Conservation (phyloP, 2,888 invertebrate genomes). For the Lasioglossum calceatum region DNA sequence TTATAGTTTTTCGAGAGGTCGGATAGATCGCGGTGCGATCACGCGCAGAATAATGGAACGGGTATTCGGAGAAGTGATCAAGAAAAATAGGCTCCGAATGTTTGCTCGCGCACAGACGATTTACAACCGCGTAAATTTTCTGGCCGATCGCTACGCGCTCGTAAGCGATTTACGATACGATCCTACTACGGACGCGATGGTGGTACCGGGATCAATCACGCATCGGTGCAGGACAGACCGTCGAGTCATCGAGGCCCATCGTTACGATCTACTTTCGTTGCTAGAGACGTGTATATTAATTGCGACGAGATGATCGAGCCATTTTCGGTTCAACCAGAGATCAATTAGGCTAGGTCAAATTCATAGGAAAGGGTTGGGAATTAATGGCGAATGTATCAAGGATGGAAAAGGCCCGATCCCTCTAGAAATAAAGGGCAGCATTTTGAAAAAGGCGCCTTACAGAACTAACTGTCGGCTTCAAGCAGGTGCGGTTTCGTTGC, state of each 20-base stretch:
- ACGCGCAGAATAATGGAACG: constrained; percentile 23
- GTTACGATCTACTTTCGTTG: neutral
- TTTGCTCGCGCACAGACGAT: constrained; percentile 58
- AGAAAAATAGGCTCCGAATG: constrained; percentile 45
- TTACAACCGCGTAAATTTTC: constrained; percentile 68
- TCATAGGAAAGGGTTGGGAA: neutral
- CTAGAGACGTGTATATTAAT: constrained; percentile 1
- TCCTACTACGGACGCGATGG: constrained; percentile 42
- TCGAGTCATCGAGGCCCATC: neutral
- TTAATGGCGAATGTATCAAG: neutral
- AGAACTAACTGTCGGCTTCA: neutral
- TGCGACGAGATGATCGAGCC: neutral
- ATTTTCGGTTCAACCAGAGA: neutral
- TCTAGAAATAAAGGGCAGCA: neutral
- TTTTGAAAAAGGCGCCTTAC: neutral
- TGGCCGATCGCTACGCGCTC: constrained; percentile 51
- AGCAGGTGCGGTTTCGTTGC: neutral
- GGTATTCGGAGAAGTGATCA: constrained; percentile 30
- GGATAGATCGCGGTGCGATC: neutral
- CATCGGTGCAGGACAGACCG: neutral
- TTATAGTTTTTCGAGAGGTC: neutral
- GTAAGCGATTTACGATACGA: constrained; percentile 68
- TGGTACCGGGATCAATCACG: constrained; percentile 48
- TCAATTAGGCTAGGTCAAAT: neutral
- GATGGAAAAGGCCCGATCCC: neutral